Base-by-base conservation (phyloP, 2,797 vertebrate genomes). In the Salarias fasciatus region DNA sequence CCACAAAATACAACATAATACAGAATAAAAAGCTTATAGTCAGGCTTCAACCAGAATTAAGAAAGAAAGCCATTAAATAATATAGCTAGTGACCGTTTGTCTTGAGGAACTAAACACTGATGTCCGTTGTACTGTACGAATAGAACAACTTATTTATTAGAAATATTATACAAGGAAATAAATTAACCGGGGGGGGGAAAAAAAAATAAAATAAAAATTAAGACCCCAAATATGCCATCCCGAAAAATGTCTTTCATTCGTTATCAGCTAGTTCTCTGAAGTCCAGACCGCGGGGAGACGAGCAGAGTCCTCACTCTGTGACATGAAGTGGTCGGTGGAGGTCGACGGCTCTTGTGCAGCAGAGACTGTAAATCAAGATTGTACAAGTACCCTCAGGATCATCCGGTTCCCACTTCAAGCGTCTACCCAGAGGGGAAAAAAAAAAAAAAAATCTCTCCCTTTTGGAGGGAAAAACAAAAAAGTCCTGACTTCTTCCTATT, bases 111-210 rank as follows among this genome's bases (percentile, higher is more conserved):
- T 87, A 83, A 89, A 89, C 85, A 92, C 81, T 86, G 75, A 90
- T 86, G 83, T 89, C 82, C 69, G 82, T 80, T 90, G 82, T 87
- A 92, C 88, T 91, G 81, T 86, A 93, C 85, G 81, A 85, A 89
- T 72, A 90, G 77, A 91, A 88, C 86, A 91, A 91, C 83, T 83
- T 81, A 87, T 91, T 89, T 83, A 91, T 86, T 88, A 82, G 85
- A 87, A 78, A 82, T 90, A 88, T 91, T 86, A 89, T 92, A 92
- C 89, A 93, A 92, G 82, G 72, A 90, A 93, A 93, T 92, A 93
- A 93, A 93, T 93, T 83, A 92, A 84, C 69, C 64, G 35, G 55
- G 62, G 64, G 42, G 24, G 33, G 49, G 45, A 60, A 56, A 64
- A 60, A 37, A 52, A 30, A 46, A 30, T n/a, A 46, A 46, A 29